Conservation (phyloP, 2,113 vertebrate species). For the Syngnathus typhle region DNA sequence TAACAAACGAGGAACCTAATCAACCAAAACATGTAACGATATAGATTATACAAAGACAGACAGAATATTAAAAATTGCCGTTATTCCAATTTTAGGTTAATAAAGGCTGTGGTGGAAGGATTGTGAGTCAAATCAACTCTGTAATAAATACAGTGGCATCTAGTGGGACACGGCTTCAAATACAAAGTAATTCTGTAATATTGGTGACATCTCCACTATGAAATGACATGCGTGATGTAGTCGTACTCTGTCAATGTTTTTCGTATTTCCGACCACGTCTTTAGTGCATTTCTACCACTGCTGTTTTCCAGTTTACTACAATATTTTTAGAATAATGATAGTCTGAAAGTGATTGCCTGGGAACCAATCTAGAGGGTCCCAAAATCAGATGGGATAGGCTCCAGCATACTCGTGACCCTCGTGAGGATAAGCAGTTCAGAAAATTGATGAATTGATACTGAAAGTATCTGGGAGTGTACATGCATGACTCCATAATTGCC, state of each 20-base stretch:
- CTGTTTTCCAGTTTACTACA: neutral
- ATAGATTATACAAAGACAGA: too few species aligned
- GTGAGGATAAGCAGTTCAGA: too few species aligned
- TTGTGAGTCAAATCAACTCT: neutral
- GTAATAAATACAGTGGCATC: neutral
- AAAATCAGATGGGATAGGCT: too few species aligned
- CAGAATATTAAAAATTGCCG: neutral
- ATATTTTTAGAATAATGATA: neutral
- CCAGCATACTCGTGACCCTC: too few species aligned
- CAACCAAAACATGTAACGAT: neutral
- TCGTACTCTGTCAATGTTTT: neutral
- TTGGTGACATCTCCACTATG: neutral
- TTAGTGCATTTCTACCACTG: neutral
- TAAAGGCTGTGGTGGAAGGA: neutral
- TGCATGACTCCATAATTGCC: conserved; percentile 13
- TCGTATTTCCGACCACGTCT: neutral
- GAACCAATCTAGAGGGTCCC: too few species aligned
- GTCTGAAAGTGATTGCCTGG: neutral
- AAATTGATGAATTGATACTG: neutral
- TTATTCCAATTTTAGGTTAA: too few species aligned
- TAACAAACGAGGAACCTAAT: neutral
- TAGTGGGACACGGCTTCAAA: neutral
- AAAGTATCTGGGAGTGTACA: neutral
- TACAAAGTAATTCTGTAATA: neutral
- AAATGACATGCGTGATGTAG: neutral